Conservation (phyloP, 2,797 vertebrate species). For the Notolepis coatsorum region DNA sequence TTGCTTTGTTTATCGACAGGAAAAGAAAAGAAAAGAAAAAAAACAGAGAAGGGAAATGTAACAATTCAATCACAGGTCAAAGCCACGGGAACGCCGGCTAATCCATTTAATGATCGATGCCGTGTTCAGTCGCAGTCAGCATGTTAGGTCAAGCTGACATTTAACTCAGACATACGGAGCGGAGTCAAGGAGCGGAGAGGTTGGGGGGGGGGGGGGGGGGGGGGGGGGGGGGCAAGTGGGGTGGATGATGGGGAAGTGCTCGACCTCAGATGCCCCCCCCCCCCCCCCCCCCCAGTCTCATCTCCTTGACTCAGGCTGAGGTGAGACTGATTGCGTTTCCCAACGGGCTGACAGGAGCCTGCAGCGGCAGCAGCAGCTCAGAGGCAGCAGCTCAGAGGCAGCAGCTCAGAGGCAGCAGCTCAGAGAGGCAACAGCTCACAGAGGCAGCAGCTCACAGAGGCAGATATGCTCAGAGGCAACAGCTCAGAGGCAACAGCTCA, state of each 20-base stretch:
- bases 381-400: too few relatives aligned
- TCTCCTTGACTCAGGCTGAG: constrained; percentile 24
- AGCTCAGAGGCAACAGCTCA: too few relatives aligned
- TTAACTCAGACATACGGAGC: constrained; percentile 38
- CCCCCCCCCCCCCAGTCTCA: constrained; percentile 1
- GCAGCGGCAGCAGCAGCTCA: constrained; percentile 28
- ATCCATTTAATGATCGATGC: constrained; percentile 62
- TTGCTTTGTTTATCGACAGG: constrained; percentile 27
- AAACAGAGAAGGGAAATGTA: constrained; percentile 27
- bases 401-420: too few relatives aligned
- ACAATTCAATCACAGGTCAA: constrained; percentile 54
- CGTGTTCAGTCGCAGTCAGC: constrained; percentile 31
- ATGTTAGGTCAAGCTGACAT: constrained; percentile 66
- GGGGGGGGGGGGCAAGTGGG: neutral
- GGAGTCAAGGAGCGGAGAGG: neutral
- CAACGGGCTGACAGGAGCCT: constrained; percentile 52
- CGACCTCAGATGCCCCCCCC: constrained; percentile 22
- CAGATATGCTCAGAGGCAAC: too few relatives aligned
- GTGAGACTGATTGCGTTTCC: constrained; percentile 64
- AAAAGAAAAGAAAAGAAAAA: neutral
- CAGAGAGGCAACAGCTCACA: too few relatives aligned
- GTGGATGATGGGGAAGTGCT: constrained; percentile 8
- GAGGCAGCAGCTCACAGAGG: too few relatives aligned
- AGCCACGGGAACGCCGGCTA: constrained; percentile 10
- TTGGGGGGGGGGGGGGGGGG: neutral